Base-by-base conservation (phyloP, 2,888 invertebrate genomes). In the Ephialtes manifestator region DNA sequence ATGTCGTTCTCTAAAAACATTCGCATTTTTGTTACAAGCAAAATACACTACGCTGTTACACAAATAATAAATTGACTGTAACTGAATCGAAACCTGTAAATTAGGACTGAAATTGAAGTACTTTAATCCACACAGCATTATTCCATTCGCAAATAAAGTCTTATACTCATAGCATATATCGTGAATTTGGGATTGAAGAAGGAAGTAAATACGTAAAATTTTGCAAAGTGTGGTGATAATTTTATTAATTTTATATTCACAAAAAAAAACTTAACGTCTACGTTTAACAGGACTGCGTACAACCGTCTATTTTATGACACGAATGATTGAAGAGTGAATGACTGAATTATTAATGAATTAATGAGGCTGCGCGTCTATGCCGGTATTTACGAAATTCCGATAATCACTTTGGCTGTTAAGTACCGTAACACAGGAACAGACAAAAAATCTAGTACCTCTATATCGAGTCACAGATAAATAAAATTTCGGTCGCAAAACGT, bases 251-350 rank as follows among this genome's bases (percentile, higher is more conserved):
- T 80, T 68, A 76, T 76, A 80, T 76, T 80, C 76, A 83, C 83
- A 82, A 65, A 39, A 43, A 80, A 80, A 75, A 53, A 63, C 75
- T 60, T 75, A 39, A 81, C 51, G 28, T 63, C 68, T 67, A 71
- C 28, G 67, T 70, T 75, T 70, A 75, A 79, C 43, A 63, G 68
- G 65, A 68, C 60, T 58, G 68, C 79, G 83, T 87, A 81, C 83
- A 86, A 80, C 74, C 82, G 72, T 65, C 77, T 67, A 72, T 81
- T 43, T n/a, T 84, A 81, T 86, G 74, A 74, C 43, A 74, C 74
- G 74, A 60, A 11, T 65, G 65, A 65, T 43, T 28, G 58, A 31
- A 60, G 60, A 74, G 11, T 11, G 10, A 60, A 46, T 43, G 39
- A 43, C 13, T 31, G 13, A 48, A 48, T 68, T 48, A 48, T 68